These are phyloP conservation scores for Austrolebias charrua DNA, from an alignment of 2,797 vertebrate genomes.

Conservation along the genomic window DNA sequence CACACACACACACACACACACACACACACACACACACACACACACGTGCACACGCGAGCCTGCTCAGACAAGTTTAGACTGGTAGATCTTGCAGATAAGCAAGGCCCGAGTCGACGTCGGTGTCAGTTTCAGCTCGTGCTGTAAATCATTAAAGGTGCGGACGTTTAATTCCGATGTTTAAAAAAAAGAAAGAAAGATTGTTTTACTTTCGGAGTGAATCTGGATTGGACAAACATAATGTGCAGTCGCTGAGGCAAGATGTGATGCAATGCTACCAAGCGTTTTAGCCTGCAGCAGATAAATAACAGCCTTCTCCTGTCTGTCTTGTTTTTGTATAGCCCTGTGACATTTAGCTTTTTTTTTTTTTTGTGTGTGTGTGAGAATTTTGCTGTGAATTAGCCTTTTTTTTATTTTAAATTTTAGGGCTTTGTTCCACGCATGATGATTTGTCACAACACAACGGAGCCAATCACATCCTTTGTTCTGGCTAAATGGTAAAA, in stretches of 20 bases:
- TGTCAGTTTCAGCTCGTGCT: conserved; percentile 30
- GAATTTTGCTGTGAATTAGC: conserved; percentile 69
- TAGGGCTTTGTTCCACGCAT: conserved; percentile 57
- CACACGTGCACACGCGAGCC: conserved; percentile 23
- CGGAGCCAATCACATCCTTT: conserved; percentile 74
- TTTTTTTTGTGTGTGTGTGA: conserved; percentile 23
- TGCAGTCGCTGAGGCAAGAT: conserved; percentile 11
- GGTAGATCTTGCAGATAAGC: conserved; percentile 58
- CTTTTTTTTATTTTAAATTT: conserved; percentile 58
- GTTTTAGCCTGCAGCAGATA: conserved; percentile 39
- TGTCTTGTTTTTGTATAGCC: conserved; percentile 49
- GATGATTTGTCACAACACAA: conserved; percentile 62
- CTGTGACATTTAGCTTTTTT: conserved; percentile 43
- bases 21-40: conserved; percentile 8
- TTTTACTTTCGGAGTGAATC: conserved; percentile 41
- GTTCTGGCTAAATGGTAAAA: conserved; percentile 80
- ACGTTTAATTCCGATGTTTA: conserved; percentile 75
- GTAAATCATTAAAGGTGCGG: conserved; percentile 66
- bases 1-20: conserved; percentile 1
- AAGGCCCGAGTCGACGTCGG: conserved; percentile 37
- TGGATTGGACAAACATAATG: conserved; percentile 36
- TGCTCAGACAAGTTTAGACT: conserved; percentile 72
- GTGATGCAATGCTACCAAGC: conserved; percentile 6
- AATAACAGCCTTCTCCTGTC: conserved; percentile 39
- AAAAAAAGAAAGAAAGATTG: conserved; percentile 60